These are phyloP conservation scores for Tigriopus japonicus DNA, from an alignment of 1,140 invertebrate species.

Conservation along the genomic window DNA sequence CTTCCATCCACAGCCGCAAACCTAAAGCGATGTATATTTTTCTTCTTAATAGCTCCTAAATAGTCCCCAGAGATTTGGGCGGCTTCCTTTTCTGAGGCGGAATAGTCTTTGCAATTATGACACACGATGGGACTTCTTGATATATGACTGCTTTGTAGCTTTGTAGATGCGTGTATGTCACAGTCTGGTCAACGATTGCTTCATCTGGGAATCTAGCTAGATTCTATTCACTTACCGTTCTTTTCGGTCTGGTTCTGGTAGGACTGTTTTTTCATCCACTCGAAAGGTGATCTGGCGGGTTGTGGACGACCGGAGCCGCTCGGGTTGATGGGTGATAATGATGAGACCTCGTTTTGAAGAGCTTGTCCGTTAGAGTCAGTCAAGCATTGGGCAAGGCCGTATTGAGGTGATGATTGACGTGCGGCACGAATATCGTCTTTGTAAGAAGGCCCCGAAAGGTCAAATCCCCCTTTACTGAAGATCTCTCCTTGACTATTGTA, in stretches of 20 bases:
- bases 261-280: slow-evolving; percentile 72
- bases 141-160: no score
- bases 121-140: no score
- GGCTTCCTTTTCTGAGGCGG: no score
- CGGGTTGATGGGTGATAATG: not conserved
- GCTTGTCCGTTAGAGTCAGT: not conserved
- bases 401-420: not conserved
- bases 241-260: slow-evolving; percentile 28
- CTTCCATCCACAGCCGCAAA: no score
- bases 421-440: not conserved
- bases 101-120: no score
- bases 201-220: not conserved
- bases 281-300: slow-evolving; percentile 51
- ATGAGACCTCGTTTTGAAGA: not conserved
- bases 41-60: no score
- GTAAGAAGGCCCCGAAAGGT: not conserved
- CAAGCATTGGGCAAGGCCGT: not conserved
- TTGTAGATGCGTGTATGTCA: no score
- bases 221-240: not conserved
- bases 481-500: not conserved
- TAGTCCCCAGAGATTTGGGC: no score
- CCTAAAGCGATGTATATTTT: no score
- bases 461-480: not conserved
- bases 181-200: no score
- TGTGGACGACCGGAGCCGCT: slow-evolving; percentile 32